Percentiles rank a stretch among this genome's conserved stretches.
phyloP scores from a whole-genome alignment of 64 coral and sea anemone species.

The Pachyseris speciosa region DNA sequence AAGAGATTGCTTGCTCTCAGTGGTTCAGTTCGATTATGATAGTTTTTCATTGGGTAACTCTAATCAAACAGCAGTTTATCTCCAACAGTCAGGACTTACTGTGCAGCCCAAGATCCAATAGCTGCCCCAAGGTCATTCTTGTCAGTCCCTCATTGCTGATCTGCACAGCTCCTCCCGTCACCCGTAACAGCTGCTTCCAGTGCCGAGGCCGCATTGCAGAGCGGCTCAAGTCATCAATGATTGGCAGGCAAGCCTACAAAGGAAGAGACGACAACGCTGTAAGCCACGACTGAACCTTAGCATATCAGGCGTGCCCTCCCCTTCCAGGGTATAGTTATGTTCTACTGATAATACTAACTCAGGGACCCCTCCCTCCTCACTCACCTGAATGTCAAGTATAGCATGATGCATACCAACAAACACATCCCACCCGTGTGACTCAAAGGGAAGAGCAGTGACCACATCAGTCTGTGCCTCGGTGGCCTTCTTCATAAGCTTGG shows the following conservation, averaged over 20 bases:
- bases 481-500: slow-evolving; percentile 86
- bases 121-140: slow-evolving; percentile 95
- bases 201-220: slow-evolving; percentile 94
- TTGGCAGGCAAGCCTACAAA: slow-evolving; percentile 89
- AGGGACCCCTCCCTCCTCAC: neutral
- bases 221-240: slow-evolving; percentile 94
- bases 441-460: slow-evolving; percentile 70
- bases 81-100: slow-evolving; percentile 38
- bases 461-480: slow-evolving; percentile 88
- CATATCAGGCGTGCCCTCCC: no score
- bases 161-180: slow-evolving; percentile 87
- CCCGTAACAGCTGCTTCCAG: slow-evolving; percentile 95
- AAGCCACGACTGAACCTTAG: neutral
- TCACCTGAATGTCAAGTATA: slow-evolving; percentile 86
- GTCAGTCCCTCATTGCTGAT: slow-evolving; percentile 94
- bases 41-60: no score
- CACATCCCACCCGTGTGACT: slow-evolving; percentile 83
- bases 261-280: neutral
- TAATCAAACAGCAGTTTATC: no score
- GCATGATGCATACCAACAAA: slow-evolving; percentile 91
- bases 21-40: no score
- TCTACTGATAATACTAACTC: neutral
- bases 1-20: no score
- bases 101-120: slow-evolving; percentile 90
- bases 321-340: no score